A percentile compares a stretch with the other conserved stretches of the same genome.
Evolutionary conservation across 2,797 vertebrate genomes (phyloP).

Genomic region (Lateolabrax maculatus): DNA sequence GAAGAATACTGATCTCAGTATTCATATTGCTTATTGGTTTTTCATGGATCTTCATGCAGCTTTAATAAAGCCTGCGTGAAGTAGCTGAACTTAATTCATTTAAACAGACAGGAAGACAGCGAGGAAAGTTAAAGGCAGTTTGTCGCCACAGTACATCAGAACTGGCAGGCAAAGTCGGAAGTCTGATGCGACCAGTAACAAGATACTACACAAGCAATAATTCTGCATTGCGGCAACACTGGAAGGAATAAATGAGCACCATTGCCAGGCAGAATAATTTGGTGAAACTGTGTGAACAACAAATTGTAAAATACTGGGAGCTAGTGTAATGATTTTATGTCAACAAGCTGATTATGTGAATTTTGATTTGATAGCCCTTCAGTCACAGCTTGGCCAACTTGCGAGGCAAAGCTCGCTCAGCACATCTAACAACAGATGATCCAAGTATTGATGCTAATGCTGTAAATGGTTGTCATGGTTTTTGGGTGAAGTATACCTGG

Average conservation of each 20-base stretch:
- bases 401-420: conserved; percentile 30
- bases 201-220: conserved; percentile 19
- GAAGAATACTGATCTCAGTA: conserved; percentile 21
- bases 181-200: conserved; percentile 38
- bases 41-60: conserved; percentile 14
- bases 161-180: conserved; percentile 26
- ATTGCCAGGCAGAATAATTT: conserved; percentile 13
- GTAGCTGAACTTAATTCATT: conserved; percentile 30
- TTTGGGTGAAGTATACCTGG: conserved; percentile 18
- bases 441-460: conserved; percentile 45
- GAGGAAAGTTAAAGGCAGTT: conserved; percentile 20
- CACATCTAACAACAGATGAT: conserved; percentile 42
- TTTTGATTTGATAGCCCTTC: conserved; percentile 32
- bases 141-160: conserved; percentile 21
- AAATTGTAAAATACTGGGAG: conserved; percentile 26
- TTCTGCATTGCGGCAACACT: conserved; percentile 44
- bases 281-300: neutral
- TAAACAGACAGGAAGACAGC: conserved; percentile 8
- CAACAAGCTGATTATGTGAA: conserved; percentile 24
- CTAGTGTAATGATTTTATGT: conserved; percentile 28
- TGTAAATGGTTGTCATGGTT: conserved; percentile 30
- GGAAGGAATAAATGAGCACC: conserved; percentile 27
- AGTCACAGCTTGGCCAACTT: conserved; percentile 29
- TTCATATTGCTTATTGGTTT: too few relatives aligned
- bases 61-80: conserved; percentile 27